Base-by-base conservation (phyloP, 1,140 invertebrate genomes). In the Andrena cerasifolii region DNA sequence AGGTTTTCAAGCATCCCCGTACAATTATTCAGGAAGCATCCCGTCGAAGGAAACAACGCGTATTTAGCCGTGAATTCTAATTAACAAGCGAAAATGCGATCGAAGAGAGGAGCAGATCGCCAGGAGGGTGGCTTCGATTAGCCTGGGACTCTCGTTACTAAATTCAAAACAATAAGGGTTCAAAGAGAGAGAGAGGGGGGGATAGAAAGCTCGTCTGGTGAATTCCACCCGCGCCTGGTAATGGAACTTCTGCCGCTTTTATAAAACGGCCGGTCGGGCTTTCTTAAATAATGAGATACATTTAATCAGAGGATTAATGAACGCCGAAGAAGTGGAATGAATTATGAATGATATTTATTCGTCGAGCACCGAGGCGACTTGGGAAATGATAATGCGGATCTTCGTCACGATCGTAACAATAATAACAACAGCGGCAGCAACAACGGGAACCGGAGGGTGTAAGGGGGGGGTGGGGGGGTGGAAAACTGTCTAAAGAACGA, bases 321-420 rank as follows among this genome's bases (percentile, higher is more conserved):
- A 86, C 83, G 84, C 74, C 80, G 79, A 87, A 89, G 86, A 85
- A 89, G 83, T 80, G 82, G 89, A 89, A 90, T 90, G 88, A 90
- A 90, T 90, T 88, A 90, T 90, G 89, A 89, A 89, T 90, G 83
- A 83, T 82, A 87, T 90, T 89, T 89, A 88, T 88, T 89, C 88
- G 86, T 85, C 76, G 80, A 72, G 76, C 75, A 82, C 75, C 79
- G 84, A 85, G 83, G 62, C 74, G 43, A 76, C 83, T 81, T 49
- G 67, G 75, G 78, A 82, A 86, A 86, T 85, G 84, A 86, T 82
- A 85, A 86, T 77, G 71, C 76, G 78, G 71, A 85, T 86, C 82
- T 80, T 84, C 84, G 83, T 79, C 79, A 49, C 78, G 73, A 79
- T 80, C 79, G 78, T 83, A 78, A 86, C 80, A 75, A 85, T 85